Base-by-base conservation (phyloP, 1,140 invertebrate genomes). In the Zaprionus africanus region DNA sequence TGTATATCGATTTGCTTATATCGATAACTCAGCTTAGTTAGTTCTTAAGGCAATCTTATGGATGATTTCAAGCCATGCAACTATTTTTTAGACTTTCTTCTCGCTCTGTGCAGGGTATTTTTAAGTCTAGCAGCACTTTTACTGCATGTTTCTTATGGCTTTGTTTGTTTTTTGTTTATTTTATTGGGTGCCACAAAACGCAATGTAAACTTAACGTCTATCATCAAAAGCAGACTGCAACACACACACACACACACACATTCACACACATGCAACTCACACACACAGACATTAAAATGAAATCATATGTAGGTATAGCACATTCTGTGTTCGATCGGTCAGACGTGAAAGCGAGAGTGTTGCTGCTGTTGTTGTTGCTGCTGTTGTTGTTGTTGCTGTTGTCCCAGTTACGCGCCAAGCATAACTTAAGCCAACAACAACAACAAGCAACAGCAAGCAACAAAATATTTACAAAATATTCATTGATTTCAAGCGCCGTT, bases 301-400 rank as follows among this genome's bases (percentile, higher is more conserved):
- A 63, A 61, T 72, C 53, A 28, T 66, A 75, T 54, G 31, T 46
- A 31, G 15, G 54, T 64, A 58, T 57, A 78, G 77, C 78, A 72
- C 79, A 87, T 87, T 87, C 83, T 87, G 72, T 86, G 81, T 82
- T 87, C 83, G 73, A 81, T 69, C 60, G 59, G 64, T 61, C 61
- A 66, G 84, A 64, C 86, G 78, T 88, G 83, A 88, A 87, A 87
- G 83, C 83, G 80, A 83, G 83, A 86, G 79, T 87, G 58, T 71
- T 72, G 74, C 79, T 76, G 80, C 41, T 46, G 49, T 2, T 43
- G 59, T 19, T 49, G 80, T 49, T 46, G 49, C 2, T 43, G 59
- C n/a, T 49, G 43, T n/a, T 28, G 26, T 26, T 62, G 17, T 12
- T 76, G 56, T 46, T 70, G 72, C 38, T 41, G 72, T 17, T 73